Conservation (phyloP, 2,113 vertebrate genomes). For the Orthonyx spaldingii region DNA sequence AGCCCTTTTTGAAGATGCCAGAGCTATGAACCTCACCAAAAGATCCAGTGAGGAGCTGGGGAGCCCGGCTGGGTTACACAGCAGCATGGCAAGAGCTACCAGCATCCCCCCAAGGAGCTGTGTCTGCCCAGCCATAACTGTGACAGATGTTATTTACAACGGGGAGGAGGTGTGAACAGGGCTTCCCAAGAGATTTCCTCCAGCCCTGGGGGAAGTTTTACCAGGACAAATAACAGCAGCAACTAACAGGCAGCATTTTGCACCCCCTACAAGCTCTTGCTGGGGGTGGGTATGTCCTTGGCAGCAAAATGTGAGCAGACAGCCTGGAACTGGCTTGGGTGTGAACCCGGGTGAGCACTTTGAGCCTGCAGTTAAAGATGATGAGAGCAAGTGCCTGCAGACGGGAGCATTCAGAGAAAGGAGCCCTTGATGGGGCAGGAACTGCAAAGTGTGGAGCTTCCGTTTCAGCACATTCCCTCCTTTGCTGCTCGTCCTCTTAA, state of each 20-base stretch:
- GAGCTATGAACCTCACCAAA: neutral
- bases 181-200: conserved; percentile 37
- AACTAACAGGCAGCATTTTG: neutral
- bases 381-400: conserved; percentile 1
- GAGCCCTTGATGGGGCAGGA: conserved; percentile 33
- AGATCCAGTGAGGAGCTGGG: neutral
- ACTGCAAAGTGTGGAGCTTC: neutral
- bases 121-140: neutral
- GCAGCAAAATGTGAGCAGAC: conserved; percentile 9
- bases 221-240: neutral
- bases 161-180: conserved; percentile 27
- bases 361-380: neutral
- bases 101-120: conserved; percentile 15
- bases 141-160: conserved; percentile 34
- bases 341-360: conserved; percentile 2
- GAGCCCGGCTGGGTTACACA: neutral
- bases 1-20: neutral
- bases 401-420: neutral
- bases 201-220: neutral
- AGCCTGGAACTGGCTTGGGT: neutral
- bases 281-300: conserved; percentile 2
- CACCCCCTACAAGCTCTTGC: neutral
- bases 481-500: conserved; percentile 20
- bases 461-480: conserved; percentile 20
- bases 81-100: neutral